phyloP scores from a whole-genome alignment of 2,888 invertebrate genomes.

The Shargacucullia verbasci region DNA sequence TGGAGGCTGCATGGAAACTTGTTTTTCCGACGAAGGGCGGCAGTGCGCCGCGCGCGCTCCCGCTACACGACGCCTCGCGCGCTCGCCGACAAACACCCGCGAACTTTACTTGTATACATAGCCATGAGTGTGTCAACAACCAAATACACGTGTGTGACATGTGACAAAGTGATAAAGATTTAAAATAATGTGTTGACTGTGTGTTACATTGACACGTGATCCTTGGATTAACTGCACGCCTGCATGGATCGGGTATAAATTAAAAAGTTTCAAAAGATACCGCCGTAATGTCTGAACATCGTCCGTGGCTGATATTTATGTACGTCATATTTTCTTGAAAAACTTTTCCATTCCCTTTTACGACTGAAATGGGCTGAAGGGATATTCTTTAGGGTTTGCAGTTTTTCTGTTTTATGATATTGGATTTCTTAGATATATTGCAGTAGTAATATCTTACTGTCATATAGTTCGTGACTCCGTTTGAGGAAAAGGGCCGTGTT shows the following conservation, averaged over 20 bases:
- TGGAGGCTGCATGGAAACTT: constrained; percentile 82
- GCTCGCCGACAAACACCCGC: constrained; percentile 40
- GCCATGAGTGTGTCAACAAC: constrained; percentile 48
- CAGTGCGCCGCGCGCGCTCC: constrained; percentile 81
- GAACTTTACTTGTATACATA: constrained; percentile 56
- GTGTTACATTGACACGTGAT: constrained; percentile 41
- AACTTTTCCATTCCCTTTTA: constrained; percentile 78
- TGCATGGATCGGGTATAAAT: constrained; percentile 62
- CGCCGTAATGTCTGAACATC: constrained; percentile 73
- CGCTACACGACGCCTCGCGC: constrained; percentile 59
- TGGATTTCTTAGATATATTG: constrained; percentile 59
- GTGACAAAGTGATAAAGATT: constrained; percentile 31
- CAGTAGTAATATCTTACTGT: constrained; percentile 42
- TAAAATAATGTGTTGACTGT: constrained; percentile 25
- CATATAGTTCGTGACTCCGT: constrained; percentile 33
- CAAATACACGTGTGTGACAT: constrained; percentile 33
- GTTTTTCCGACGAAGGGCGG: constrained; percentile 76
- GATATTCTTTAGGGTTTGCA: constrained; percentile 72
- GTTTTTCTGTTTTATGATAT: constrained; percentile 78
- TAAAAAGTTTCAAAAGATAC: constrained; percentile 70
- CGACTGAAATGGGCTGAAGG: constrained; percentile 75
- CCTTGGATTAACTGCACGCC: constrained; percentile 48
- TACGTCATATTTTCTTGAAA: constrained; percentile 78
- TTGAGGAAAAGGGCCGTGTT: constrained; percentile 41
- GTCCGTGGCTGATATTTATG: constrained; percentile 80